phyloP scores from a whole-genome alignment of 2,888 invertebrate genomes.

The Mechanitis mazaeus region DNA sequence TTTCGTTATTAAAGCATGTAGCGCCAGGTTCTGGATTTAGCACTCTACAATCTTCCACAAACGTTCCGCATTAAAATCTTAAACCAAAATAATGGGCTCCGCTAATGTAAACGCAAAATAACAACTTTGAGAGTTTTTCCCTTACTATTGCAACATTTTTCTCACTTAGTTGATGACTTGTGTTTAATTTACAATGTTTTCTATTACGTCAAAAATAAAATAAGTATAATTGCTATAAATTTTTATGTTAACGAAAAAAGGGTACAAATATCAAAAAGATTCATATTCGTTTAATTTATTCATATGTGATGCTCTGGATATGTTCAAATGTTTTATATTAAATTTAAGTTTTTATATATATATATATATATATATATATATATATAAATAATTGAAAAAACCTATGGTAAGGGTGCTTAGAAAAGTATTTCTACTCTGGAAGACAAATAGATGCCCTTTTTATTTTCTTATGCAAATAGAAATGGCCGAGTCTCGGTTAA shows the following conservation, averaged over 20 bases:
- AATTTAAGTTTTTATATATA: neutral
- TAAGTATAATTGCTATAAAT: no score
- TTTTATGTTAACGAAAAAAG: no score
- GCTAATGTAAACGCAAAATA: conserved; percentile 32
- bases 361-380: neutral
- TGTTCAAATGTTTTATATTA: neutral
- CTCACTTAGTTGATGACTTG: no score
- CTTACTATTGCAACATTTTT: conserved; percentile 17
- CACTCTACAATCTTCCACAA: conserved; percentile 24
- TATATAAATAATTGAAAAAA: neutral
- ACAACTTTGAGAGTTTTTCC: conserved; percentile 26
- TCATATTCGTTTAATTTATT: no score
- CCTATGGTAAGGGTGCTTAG: conserved; percentile 25
- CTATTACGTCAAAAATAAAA: no score
- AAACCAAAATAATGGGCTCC: conserved; percentile 33
- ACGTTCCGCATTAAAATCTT: conserved; percentile 28
- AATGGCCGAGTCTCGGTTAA: conserved; percentile 34
- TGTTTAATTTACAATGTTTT: no score
- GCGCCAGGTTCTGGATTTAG: conserved; percentile 17
- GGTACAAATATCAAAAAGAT: no score
- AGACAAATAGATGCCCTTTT: conserved; percentile 40
- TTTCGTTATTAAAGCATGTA: neutral
- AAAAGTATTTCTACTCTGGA: conserved; percentile 30
- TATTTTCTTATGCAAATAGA: conserved; percentile 41
- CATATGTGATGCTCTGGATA: neutral